Base-by-base conservation (phyloP, 2,888 invertebrate genomes). In the Meliscaeva auricollis region DNA sequence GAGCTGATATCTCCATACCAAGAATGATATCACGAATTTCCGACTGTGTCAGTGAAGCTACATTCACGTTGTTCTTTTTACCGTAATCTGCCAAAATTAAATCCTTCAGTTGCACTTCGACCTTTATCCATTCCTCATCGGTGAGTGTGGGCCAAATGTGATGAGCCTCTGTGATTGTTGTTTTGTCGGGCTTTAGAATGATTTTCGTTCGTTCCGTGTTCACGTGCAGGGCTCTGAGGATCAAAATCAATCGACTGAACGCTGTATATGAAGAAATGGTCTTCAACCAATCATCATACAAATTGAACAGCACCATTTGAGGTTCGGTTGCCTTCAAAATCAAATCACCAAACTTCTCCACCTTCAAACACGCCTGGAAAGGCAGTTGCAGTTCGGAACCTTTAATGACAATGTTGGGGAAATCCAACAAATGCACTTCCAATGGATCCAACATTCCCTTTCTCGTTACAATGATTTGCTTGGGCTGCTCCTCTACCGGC, bases 361-460 rank as follows among this genome's bases (percentile, higher is more conserved):
- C 98, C 92, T 99, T 99, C 48, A 99, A 94, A 91, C 99, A 99
- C 7, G 99, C 99, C 92, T 99, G 98, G 96, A 99, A 99, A 0
- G 99, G 99, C 89, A 99, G 93, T 93, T 99, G 99, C 87, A 99
- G 93, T 92, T 99, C 99, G 0, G 98, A 99, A 0, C 99, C 99
- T 92, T 99, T 99, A 93, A 99, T 99, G 77, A 99, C 99, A 92
- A 99, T 99, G 93, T 99, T 99, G 13, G 99, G 99, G 94, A 99
- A 99, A 93, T 99, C 99, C n/a, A 99, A 94, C 91, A 99, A 95
- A 94, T 99, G 99, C 87, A 99, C 98, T 94, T 99, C 99, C 76
- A 99, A 95, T 2, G 99, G 99, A 94, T 99, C 99, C 94, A 99
- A 96, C 99, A 99, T 99, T 92, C 99, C 99, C 92, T 99, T 99